Evolutionary conservation across 2,113 vertebrate species (phyloP).

Genomic region (Xiphophorus hellerii): DNA sequence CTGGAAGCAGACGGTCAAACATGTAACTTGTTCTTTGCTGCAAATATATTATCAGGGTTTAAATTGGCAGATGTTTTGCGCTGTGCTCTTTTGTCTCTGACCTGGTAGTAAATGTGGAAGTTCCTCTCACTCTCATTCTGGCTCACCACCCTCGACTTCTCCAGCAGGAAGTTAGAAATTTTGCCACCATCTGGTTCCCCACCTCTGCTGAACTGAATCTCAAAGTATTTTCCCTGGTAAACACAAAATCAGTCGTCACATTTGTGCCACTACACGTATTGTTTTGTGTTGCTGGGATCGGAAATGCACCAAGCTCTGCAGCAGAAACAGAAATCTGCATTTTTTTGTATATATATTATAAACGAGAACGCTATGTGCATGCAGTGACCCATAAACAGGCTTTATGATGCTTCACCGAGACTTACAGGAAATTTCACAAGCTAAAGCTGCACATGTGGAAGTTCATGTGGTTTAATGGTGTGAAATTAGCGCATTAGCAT

Average conservation of each 20-base stretch:
- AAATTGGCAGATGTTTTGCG: neutral
- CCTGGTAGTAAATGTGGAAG: slow-evolving; percentile 99
- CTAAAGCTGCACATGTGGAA: neutral
- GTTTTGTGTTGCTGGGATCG: neutral
- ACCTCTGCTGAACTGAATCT: slow-evolving; percentile 97
- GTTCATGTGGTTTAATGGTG: slow-evolving; percentile 33
- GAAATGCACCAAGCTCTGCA: neutral
- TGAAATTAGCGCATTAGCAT: slow-evolving; percentile 10
- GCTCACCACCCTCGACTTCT: slow-evolving; percentile 95
- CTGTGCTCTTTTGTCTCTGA: slow-evolving; percentile 49
- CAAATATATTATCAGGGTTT: neutral
- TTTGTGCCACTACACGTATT: neutral
- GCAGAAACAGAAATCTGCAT: neutral
- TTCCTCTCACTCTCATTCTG: slow-evolving; percentile 95
- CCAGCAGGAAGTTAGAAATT: slow-evolving; percentile 96
- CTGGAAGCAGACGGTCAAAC: slow-evolving; percentile 65
- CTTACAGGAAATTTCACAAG: slow-evolving; percentile 15
- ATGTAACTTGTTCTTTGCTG: neutral
- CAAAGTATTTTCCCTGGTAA: slow-evolving; percentile 95
- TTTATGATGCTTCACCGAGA: neutral
- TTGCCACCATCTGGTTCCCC: slow-evolving; percentile 96
- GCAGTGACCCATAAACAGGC: neutral
- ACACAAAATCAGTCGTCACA: slow-evolving; percentile 9
- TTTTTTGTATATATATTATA: neutral
- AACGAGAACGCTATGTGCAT: neutral